Conservation (phyloP, 2,888 invertebrate genomes). For the Scaptomyza tumidula region DNA sequence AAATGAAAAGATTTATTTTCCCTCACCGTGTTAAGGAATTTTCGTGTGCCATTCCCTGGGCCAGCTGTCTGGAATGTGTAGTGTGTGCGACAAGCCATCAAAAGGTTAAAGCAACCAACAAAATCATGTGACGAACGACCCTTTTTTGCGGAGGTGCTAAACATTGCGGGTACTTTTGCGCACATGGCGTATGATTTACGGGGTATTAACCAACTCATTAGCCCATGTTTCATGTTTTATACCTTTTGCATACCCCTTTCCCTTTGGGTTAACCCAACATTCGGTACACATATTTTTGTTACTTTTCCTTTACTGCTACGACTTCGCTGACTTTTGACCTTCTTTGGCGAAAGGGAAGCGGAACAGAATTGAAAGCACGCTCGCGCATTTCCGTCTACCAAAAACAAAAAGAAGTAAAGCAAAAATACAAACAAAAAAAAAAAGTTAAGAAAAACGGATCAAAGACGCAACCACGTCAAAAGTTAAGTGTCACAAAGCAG, state of each 20-base stretch:
- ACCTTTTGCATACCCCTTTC: neutral
- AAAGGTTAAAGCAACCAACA: conserved; percentile 30
- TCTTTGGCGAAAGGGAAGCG: conserved; percentile 8
- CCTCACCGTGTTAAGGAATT: neutral
- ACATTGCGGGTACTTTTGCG: conserved; percentile 23
- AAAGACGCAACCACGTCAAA: conserved; percentile 70
- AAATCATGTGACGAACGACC: conserved; percentile 20
- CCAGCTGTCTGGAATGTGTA: conserved; percentile 5
- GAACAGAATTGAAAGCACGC: neutral
- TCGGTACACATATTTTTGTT: conserved; percentile 11
- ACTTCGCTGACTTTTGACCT: conserved; percentile 41
- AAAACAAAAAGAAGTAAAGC: neutral
- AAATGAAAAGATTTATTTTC: too few relatives aligned
- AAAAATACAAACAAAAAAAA: conserved; percentile 5
- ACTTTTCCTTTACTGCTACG: conserved; percentile 12
- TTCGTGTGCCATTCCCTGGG: conserved; percentile 4
- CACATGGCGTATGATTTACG: conserved; percentile 73
- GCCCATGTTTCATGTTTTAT: conserved; percentile 21
- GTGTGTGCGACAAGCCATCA: conserved; percentile 7
- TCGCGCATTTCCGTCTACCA: conserved; percentile 60
- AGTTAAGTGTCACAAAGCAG: conserved; percentile 73
- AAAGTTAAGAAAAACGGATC: conserved; percentile 50
- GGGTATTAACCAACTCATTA: conserved; percentile 44
- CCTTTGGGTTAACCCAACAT: conserved; percentile 22
- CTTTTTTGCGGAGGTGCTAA: conserved; percentile 43